A percentile compares a stretch with the other conserved stretches of the same genome.
phyloP scores from a whole-genome alignment of 30 jellyfish, hydroid and myxozoan genomes.

The Turritopsis dohrnii region DNA sequence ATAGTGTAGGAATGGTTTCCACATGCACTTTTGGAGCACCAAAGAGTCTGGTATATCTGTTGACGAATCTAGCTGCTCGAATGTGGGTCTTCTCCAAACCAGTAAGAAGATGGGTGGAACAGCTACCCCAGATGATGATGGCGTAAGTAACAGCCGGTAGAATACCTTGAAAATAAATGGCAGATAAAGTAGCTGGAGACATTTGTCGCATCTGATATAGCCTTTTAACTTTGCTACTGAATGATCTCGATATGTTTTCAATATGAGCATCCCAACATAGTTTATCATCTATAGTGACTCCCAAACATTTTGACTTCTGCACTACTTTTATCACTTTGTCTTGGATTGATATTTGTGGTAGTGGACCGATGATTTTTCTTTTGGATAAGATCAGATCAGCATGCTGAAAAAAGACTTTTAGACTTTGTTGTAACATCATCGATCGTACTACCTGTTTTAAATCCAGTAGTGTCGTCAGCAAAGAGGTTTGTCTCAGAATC shows the following conservation, averaged over 20 bases:
- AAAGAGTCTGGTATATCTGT: too few species aligned
- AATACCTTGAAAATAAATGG: not conserved
- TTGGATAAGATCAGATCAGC: conserved; percentile 31
- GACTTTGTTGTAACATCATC: conserved; percentile 9
- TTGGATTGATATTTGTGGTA: conserved; percentile 8
- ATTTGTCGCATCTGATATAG: too few species aligned
- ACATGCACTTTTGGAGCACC: too few species aligned
- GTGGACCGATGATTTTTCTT: conserved; percentile 41
- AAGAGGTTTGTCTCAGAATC: conserved; percentile 21
- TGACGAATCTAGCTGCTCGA: too few species aligned
- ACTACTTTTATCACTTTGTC: not conserved
- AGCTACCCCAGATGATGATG: not conserved
- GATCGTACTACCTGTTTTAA: conserved; percentile 9
- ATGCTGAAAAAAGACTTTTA: too few species aligned
- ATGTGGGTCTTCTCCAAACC: too few species aligned
- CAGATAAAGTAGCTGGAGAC: not conserved
- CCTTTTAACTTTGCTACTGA: not conserved
- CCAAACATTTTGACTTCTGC: not conserved
- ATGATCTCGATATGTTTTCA: not conserved
- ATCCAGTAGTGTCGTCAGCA: conserved; percentile 34
- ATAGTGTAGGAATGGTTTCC: too few species aligned
- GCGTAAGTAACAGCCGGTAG: not conserved
- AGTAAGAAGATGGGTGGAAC: too few species aligned
- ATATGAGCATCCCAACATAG: not conserved
- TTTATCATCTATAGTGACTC: not conserved